Evolutionary conservation across 2,888 invertebrate species (phyloP).

Genomic region (Cantharis flavilabris): DNA sequence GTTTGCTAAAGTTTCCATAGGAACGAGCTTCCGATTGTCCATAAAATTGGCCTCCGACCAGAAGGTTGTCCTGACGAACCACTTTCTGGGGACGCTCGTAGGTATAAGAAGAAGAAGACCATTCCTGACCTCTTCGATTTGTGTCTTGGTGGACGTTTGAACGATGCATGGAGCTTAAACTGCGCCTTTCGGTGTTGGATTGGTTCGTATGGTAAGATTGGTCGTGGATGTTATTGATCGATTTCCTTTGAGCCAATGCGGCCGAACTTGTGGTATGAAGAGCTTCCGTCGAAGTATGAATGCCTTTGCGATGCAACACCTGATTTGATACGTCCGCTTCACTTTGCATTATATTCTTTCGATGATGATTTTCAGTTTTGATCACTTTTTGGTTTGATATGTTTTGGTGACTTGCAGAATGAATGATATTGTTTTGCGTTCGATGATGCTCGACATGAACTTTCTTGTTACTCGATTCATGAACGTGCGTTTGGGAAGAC

Average conservation of each 20-base stretch:
- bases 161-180: constrained; percentile 79
- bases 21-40: constrained; percentile 72
- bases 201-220: constrained; percentile 70
- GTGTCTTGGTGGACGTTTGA: constrained; percentile 62
- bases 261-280: constrained; percentile 73
- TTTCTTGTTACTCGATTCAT: constrained; percentile 39
- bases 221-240: constrained; percentile 78
- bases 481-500: constrained; percentile 48
- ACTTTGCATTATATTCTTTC: constrained; percentile 75
- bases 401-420: constrained; percentile 36
- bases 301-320: constrained; percentile 76
- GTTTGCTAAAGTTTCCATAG: constrained; percentile 69
- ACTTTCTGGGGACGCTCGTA: constrained; percentile 68
- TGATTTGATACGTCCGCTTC: constrained; percentile 76
- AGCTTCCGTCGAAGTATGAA: constrained; percentile 71
- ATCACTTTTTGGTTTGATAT: constrained; percentile 26
- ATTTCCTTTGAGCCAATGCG: constrained; percentile 79
- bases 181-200: constrained; percentile 70
- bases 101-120: constrained; percentile 54
- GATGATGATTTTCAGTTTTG: constrained; percentile 59
- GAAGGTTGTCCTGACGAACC: constrained; percentile 68
- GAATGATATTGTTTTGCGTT: constrained; percentile 36
- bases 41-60: constrained; percentile 74
- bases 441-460: constrained; percentile 22
- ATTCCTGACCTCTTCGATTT: constrained; percentile 61